A percentile compares a stretch with the other conserved stretches of the same genome.
Conservation (phyloP, 2,797 vertebrate genomes). For the Hypotaenidia philippensis region DNA sequence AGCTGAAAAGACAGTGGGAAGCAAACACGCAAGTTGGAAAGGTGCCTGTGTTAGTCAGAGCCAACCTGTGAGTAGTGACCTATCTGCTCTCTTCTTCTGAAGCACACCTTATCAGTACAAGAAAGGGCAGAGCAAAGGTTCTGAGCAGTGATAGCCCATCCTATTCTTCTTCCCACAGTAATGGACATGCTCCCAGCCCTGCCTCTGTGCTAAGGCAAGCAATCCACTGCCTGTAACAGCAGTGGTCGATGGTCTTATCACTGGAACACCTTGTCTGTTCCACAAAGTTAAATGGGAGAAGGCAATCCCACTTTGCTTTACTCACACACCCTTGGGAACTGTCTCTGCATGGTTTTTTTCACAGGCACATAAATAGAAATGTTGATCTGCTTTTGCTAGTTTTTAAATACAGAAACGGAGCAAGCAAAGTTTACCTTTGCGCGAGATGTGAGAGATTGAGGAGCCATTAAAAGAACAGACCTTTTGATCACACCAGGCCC, state of each 20-base stretch:
- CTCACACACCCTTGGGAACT: not conserved
- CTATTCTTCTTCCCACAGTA: not conserved
- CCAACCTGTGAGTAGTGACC: not conserved
- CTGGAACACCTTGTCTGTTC: not conserved
- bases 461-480: not conserved
- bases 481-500: not conserved
- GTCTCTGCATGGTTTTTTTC: not conserved
- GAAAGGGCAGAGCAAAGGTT: not conserved
- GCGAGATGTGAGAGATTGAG: not conserved
- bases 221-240: not conserved
- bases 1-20: not conserved
- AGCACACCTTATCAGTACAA: not conserved
- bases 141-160: not conserved
- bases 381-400: not conserved
- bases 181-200: not conserved
- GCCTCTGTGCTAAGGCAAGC: not conserved
- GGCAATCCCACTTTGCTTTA: not conserved
- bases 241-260: fast-evolving
- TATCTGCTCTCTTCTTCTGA: not conserved
- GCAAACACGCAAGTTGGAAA: not conserved
- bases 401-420: not conserved
- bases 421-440: not conserved
- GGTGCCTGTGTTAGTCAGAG: not conserved
- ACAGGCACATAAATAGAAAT: not conserved
- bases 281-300: not conserved